Evolutionary conservation across 2,113 vertebrate species (phyloP), one percentile per base, ranked within the genome.

Genomic region (Protobothrops mucrosquamatus): DNA sequence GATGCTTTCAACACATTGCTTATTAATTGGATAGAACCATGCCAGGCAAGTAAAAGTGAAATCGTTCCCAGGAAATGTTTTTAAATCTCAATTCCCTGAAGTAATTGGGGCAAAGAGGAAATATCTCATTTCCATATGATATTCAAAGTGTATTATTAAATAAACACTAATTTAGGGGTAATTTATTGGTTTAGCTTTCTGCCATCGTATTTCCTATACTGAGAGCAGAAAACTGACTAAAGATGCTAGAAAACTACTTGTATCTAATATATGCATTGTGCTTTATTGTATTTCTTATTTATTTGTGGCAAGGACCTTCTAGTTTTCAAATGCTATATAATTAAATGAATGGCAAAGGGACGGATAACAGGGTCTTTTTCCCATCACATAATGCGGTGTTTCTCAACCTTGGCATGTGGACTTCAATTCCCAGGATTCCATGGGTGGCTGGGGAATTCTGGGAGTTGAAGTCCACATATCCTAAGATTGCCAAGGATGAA

Each of bases 81-180:
- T 52, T 39, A 64, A 4, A 29, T 57, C 88, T 85, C 1, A 3
- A 55, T 26, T 10, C 2, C 46, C 48, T 23, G 18, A 7, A 20
- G 55, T 87, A 24, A 26, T 4, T 23, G 23, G 7, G n/a, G 22
- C 48, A 46, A 26, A 4, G 48, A 2, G 26, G 4, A 12, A 64
- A 69, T 64, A 22, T 0, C 34, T 59, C 3, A 15, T 61, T 1
- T 43, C 34, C 46, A 0, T 0, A 0, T 61, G 88, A 43, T 10
- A 10, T 2, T 34, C 3, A n/a, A 1, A n/a, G 39, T 0, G 15
- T 20, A 43, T 3, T 22, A n/a, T 39, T 48, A 90, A 74, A 55
- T 7, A 3, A 74, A 20, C 34, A 74, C 0, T 3, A 11, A 23
- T 54, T 54, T 88, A n/a, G 51, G 51, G 51, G 51, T 34, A 52